These are phyloP conservation scores for Tolmerus cingulatus DNA, from an alignment of 2,888 invertebrate genomes.

Conservation along the genomic window DNA sequence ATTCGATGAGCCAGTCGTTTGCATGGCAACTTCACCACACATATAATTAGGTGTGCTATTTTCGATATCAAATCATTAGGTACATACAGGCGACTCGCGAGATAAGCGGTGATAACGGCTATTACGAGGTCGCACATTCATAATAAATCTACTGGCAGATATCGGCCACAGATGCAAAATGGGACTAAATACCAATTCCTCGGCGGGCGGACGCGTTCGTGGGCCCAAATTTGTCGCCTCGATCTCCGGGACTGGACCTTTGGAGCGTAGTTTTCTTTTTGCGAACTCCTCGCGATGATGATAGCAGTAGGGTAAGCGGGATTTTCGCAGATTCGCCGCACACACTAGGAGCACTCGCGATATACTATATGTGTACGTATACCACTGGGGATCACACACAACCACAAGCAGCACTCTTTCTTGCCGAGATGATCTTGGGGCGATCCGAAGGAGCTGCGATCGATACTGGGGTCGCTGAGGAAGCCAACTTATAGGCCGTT, in stretches of 20 bases:
- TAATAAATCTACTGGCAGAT: conserved; percentile 13
- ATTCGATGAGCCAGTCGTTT: conserved; percentile 2
- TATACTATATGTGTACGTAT: neutral
- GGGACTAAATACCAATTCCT: conserved; percentile 9
- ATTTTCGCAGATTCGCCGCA: neutral
- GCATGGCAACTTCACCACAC: conserved; percentile 24
- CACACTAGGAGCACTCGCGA: neutral
- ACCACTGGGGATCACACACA: neutral
- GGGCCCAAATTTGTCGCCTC: neutral
- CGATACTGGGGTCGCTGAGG: neutral
- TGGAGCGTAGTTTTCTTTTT: neutral
- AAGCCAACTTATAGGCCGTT: neutral
- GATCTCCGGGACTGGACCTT: neutral
- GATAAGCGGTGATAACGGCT: conserved; percentile 36
- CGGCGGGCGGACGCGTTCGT: neutral
- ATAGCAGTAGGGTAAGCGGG: neutral
- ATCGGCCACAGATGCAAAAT: neutral
- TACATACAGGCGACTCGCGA: conserved; percentile 8
- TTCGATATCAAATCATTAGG: conserved; percentile 38
- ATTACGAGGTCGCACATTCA: conserved; percentile 31
- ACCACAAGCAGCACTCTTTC: neutral
- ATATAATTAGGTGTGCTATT: conserved; percentile 29
- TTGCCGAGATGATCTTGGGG: neutral
- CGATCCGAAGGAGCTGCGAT: neutral
- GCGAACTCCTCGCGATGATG: neutral